Evolutionary conservation across 1,140 invertebrate genomes (phyloP).

Genomic region (Euwallacea fornicatus): DNA sequence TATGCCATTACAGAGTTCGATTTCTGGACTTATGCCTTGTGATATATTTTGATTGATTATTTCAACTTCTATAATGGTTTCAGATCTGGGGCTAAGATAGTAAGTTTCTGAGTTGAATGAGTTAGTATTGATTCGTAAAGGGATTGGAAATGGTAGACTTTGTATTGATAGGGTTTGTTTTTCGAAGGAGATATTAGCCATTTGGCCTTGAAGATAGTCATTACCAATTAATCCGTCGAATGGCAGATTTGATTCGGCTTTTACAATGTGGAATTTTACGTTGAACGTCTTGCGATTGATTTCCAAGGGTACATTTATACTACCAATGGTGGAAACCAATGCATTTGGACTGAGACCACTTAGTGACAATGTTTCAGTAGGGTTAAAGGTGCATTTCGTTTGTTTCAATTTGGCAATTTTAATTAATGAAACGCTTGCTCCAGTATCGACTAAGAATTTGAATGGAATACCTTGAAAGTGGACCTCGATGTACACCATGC

Average conservation of each 20-base stretch:
- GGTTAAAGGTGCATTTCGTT: background rate
- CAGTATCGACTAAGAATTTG: background rate
- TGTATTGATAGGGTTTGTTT: background rate
- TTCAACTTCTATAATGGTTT: slow-evolving; percentile 28
- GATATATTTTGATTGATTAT: slow-evolving; percentile 26
- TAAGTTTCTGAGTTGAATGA: background rate
- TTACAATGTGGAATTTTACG: slow-evolving; percentile 6
- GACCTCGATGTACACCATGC: too few species aligned
- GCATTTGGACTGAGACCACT: background rate
- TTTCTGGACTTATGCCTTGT: slow-evolving; percentile 26
- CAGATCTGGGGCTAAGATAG: background rate
- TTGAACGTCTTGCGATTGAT: background rate
- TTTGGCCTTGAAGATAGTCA: background rate
- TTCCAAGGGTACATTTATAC: background rate
- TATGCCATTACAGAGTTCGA: slow-evolving; percentile 22
- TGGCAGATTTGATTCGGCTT: background rate
- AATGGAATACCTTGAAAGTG: background rate
- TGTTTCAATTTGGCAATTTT: background rate
- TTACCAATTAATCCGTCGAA: slow-evolving; percentile 2
- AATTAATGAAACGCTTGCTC: background rate
- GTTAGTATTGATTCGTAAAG: background rate
- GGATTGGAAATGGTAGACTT: background rate
- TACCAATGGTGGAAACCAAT: background rate
- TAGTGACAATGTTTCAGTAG: background rate
- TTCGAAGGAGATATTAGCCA: background rate